Evolutionary conservation across 2,113 vertebrate genomes (phyloP).

Genomic region (Solenodon paradoxus): DNA sequence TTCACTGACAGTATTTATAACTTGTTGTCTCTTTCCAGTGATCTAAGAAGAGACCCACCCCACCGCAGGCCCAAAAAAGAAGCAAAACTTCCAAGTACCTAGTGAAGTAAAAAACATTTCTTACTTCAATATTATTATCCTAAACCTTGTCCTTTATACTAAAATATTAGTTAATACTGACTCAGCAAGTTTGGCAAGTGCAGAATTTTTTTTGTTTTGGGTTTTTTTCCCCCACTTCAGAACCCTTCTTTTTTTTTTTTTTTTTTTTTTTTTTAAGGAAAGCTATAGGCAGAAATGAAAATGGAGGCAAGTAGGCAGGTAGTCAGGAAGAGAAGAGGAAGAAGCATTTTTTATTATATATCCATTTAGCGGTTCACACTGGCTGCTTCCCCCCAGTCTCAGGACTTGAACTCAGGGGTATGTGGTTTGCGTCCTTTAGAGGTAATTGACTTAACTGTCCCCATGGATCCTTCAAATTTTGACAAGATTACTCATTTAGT

Average conservation of each 20-base stretch:
- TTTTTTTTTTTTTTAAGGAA: no score
- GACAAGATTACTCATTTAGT: not conserved
- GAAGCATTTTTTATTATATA: no score
- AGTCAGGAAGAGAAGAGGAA: no score
- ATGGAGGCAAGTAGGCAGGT: no score
- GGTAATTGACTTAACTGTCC: no score
- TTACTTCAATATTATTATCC: slow-evolving; percentile 18
- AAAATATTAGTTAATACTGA: slow-evolving; percentile 35
- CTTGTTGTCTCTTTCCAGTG: not conserved
- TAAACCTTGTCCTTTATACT: slow-evolving; percentile 6
- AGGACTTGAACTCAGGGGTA: no score
- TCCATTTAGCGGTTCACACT: no score
- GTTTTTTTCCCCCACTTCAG: no score
- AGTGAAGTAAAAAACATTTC: slow-evolving; percentile 9
- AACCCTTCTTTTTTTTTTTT: no score
- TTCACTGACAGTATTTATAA: slow-evolving; percentile 36
- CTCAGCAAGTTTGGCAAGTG: slow-evolving; percentile 35
- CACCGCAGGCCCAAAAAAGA: not conserved
- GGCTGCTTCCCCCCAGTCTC: no score
- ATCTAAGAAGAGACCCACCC: not conserved
- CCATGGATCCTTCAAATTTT: slow-evolving; percentile 42
- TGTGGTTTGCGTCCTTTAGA: no score
- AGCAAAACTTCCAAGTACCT: slow-evolving; percentile 29
- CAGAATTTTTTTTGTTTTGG: not conserved
- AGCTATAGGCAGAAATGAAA: no score